Percentiles rank a stretch among this genome's conserved stretches.
Evolutionary conservation across 2,888 invertebrate genomes (phyloP).

Genomic region (Tenthredo scrophulariae): DNA sequence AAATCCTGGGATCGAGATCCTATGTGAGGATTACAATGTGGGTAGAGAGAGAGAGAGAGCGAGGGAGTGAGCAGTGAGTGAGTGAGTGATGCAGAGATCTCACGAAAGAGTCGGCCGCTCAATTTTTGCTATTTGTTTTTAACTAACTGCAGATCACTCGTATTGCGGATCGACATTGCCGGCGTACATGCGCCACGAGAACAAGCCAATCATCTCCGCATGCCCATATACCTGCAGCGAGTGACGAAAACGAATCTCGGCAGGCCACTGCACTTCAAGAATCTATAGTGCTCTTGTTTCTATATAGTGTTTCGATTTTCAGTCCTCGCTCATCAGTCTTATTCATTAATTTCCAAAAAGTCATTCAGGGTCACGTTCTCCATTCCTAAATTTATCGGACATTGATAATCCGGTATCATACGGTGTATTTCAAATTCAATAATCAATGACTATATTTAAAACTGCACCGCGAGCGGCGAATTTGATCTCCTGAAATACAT

Average conservation of each 20-base stretch:
- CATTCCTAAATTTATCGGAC: neutral
- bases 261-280: neutral
- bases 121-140: no score
- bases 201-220: neutral
- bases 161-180: no score
- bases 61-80: no score
- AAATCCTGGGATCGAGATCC: no score
- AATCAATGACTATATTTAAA: neutral
- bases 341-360: neutral
- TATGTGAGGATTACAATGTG: no score
- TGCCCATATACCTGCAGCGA: neutral
- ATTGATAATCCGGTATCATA: neutral
- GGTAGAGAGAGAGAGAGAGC: no score
- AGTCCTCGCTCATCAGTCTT: neutral
- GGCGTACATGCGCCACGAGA: neutral
- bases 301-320: neutral
- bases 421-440: neutral
- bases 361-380: neutral
- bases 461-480: neutral
- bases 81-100: no score
- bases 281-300: neutral
- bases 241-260: neutral
- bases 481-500: slow-evolving; percentile 26
- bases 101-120: no score
- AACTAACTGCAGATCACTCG: no score